Evolutionary conservation across 2,888 invertebrate species (phyloP).

Genomic region (Drosophila heteroneura): DNA sequence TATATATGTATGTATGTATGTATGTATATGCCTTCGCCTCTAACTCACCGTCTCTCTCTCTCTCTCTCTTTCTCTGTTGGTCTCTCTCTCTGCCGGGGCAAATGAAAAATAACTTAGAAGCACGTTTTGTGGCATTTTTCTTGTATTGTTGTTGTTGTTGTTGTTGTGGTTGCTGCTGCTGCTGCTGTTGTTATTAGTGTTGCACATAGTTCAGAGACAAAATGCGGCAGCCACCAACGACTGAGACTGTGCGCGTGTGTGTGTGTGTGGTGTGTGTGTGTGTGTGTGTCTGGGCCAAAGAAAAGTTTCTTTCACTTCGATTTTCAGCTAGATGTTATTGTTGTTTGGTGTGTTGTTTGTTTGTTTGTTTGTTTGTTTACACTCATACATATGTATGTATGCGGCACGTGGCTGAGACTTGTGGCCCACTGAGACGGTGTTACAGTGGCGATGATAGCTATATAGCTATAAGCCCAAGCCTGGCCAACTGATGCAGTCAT

Average conservation of each 20-base stretch:
- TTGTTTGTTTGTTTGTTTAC: neutral
- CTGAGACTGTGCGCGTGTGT: neutral
- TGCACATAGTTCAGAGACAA: slow-evolving; percentile 43
- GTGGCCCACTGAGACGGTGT: slow-evolving; percentile 1
- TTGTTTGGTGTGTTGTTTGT: neutral
- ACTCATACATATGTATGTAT: neutral
- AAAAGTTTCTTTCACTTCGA: slow-evolving; percentile 24
- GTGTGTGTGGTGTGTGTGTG: neutral
- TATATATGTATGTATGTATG: neutral
- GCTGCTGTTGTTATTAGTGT: slow-evolving; percentile 49
- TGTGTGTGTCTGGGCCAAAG: neutral
- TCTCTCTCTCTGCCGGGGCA: slow-evolving; percentile 35
- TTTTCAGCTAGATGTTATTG: slow-evolving; percentile 1
- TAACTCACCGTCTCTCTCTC: neutral
- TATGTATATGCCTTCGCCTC: neutral
- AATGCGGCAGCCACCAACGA: slow-evolving; percentile 12
- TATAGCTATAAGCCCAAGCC: too few species aligned
- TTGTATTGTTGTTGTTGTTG: slow-evolving; percentile 28
- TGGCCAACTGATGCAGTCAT: neutral
- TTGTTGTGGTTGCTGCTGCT: slow-evolving; percentile 22
- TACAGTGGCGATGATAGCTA: neutral
- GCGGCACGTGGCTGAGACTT: slow-evolving; percentile 25
- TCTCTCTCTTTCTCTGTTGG: neutral
- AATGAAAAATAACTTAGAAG: slow-evolving; percentile 82
- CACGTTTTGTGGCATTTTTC: slow-evolving; percentile 77